Conservation (phyloP, 2,797 vertebrate species). For the Enteromius trimaculatus region DNA sequence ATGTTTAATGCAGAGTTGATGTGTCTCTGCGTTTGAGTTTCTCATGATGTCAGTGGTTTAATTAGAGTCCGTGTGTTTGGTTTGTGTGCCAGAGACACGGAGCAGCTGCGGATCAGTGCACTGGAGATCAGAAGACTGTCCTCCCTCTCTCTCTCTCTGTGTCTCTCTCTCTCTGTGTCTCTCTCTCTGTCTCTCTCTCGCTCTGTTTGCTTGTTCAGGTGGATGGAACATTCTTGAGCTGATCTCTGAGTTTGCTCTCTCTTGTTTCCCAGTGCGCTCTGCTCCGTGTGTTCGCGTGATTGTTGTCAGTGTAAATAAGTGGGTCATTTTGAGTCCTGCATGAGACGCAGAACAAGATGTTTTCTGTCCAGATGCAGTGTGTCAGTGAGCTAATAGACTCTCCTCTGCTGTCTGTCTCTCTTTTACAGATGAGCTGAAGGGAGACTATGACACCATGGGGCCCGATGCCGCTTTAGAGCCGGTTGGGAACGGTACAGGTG, state of each 20-base stretch:
- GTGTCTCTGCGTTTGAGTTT: not conserved
- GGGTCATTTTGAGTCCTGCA: not conserved
- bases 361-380: slow-evolving; percentile 67
- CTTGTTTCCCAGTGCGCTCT: slow-evolving; percentile 32
- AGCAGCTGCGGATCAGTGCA: slow-evolving; percentile 50
- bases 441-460: slow-evolving; percentile 95
- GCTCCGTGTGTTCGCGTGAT: slow-evolving; percentile 59
- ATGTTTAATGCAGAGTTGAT: not conserved
- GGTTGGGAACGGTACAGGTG: slow-evolving; percentile 95
- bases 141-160: not conserved
- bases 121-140: slow-evolving; percentile 38
- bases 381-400: slow-evolving; percentile 60
- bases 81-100: slow-evolving; percentile 20
- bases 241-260: slow-evolving; percentile 72
- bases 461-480: slow-evolving; percentile 88
- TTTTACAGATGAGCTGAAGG: slow-evolving; percentile 95
- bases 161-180: slow-evolving; percentile 2
- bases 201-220: slow-evolving; percentile 76
- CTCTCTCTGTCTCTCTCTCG: not conserved
- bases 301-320: slow-evolving; percentile 69
- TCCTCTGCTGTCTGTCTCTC: slow-evolving; percentile 68
- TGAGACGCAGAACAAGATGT: slow-evolving; percentile 26
- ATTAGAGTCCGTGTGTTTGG: not conserved
- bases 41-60: slow-evolving; percentile 1
- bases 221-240: slow-evolving; percentile 71